Evolutionary conservation across 1,140 invertebrate species (phyloP).

Genomic region (Drosophila baimaii): DNA sequence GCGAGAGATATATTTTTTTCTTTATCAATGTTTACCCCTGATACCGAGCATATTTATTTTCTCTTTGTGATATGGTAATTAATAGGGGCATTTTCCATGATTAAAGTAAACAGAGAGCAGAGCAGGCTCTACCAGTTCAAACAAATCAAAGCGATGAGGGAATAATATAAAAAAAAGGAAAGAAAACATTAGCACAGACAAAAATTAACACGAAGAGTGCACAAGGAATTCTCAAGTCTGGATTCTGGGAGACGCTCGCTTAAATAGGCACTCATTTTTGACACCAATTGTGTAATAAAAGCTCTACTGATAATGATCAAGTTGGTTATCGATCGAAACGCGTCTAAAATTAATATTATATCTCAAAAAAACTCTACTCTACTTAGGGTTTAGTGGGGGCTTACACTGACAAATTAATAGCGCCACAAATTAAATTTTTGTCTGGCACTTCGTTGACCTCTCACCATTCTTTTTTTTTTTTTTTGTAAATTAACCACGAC

Average conservation of each 20-base stretch:
- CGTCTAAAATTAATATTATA: no score
- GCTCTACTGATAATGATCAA: no score
- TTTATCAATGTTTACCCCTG: constrained; percentile 54
- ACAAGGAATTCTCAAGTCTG: no score
- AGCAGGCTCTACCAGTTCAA: background rate
- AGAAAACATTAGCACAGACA: no score
- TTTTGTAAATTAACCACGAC: background rate
- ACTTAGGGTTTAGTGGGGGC: background rate
- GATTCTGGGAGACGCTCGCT: no score
- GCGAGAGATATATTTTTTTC: constrained; percentile 3
- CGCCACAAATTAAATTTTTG: constrained; percentile 15
- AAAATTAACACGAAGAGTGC: no score
- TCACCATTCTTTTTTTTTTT: constrained; percentile 18
- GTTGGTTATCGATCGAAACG: no score
- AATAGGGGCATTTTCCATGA: constrained; percentile 36
- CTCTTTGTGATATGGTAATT: constrained; percentile 32
- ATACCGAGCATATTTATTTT: constrained; percentile 49
- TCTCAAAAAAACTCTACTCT: no score
- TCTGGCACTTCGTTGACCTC: constrained; percentile 44
- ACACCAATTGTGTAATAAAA: no score
- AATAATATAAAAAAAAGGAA: no score
- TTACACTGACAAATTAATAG: background rate
- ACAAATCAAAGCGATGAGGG: constrained; percentile 34
- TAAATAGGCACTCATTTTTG: no score
- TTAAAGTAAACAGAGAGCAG: constrained; percentile 34